A percentile compares a stretch with the other conserved stretches of the same genome.
Evolutionary conservation across 2,888 invertebrate species (phyloP).

Genomic region (Pachymerium ferrugineum): DNA sequence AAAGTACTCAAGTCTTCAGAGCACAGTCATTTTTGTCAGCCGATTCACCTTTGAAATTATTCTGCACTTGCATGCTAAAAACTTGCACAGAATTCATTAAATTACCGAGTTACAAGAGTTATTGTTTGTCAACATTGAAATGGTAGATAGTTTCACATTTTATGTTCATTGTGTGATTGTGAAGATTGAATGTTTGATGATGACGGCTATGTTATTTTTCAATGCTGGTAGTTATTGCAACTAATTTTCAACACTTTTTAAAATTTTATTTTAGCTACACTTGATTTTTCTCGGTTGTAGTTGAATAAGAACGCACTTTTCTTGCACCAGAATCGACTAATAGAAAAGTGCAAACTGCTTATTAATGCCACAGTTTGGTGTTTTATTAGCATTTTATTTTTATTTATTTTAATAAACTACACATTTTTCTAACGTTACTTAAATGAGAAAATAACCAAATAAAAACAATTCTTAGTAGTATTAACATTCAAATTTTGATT

Average conservation of each 20-base stretch:
- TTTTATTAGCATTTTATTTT: too few species aligned
- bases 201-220: not conserved
- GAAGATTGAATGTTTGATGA: not conserved
- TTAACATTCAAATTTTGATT: constrained; percentile 39
- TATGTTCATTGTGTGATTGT: not conserved
- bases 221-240: not conserved
- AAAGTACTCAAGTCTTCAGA: constrained; percentile 49
- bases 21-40: not conserved
- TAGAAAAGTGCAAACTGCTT: not conserved
- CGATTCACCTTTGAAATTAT: too few species aligned
- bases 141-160: not conserved
- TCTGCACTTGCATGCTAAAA: not conserved
- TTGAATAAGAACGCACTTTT: not conserved
- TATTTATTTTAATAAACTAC: too few species aligned
- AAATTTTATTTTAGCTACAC: not conserved
- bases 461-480: too few species aligned
- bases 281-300: constrained; percentile 5
- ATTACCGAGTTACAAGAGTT: too few species aligned
- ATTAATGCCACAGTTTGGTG: too few species aligned
- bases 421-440: too few species aligned
- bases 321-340: constrained; percentile 1
- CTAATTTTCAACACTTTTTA: not conserved
- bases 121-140: too few species aligned
- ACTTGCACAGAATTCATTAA: too few species aligned
- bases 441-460: too few species aligned